Conservation (phyloP, 2,113 vertebrate genomes). For the Osmerus eperlanus region DNA sequence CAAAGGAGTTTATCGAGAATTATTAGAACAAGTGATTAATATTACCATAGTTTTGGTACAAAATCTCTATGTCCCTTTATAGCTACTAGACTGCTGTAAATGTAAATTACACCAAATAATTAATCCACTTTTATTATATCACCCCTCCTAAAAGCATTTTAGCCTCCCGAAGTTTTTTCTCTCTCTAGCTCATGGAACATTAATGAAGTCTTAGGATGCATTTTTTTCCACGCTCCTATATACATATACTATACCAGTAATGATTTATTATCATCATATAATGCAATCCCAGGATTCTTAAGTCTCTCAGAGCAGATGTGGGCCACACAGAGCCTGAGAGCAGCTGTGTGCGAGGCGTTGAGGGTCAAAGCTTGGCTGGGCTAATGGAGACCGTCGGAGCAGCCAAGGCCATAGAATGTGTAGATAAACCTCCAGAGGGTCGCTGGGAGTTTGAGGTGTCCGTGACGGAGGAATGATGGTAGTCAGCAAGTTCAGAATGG, state of each 20-base stretch:
- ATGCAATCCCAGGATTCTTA: slow-evolving; percentile 22
- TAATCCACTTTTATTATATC: not conserved
- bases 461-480: slow-evolving; percentile 40
- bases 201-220: slow-evolving; percentile 5
- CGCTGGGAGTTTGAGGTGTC: slow-evolving; percentile 61
- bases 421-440: slow-evolving; percentile 63
- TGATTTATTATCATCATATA: slow-evolving; percentile 4
- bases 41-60: not conserved
- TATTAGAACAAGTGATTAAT: too few relatives aligned
- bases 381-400: slow-evolving; percentile 42
- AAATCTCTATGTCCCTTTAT: not conserved
- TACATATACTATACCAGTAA: slow-evolving; percentile 17
- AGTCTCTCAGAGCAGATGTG: slow-evolving; percentile 25
- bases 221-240: not conserved
- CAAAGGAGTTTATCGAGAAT: too few relatives aligned
- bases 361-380: slow-evolving; percentile 41
- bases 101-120: slow-evolving; percentile 1
- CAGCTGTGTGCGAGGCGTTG: slow-evolving; percentile 43
- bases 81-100: slow-evolving; percentile 1
- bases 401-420: slow-evolving; percentile 48
- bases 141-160: not conserved
- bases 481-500: not conserved
- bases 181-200: slow-evolving; percentile 13
- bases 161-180: not conserved
- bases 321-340: slow-evolving; percentile 29